Percentiles rank a stretch among this genome's conserved stretches.
Conservation (phyloP, 2,888 invertebrate genomes). For the Alloplasta piceator region DNA sequence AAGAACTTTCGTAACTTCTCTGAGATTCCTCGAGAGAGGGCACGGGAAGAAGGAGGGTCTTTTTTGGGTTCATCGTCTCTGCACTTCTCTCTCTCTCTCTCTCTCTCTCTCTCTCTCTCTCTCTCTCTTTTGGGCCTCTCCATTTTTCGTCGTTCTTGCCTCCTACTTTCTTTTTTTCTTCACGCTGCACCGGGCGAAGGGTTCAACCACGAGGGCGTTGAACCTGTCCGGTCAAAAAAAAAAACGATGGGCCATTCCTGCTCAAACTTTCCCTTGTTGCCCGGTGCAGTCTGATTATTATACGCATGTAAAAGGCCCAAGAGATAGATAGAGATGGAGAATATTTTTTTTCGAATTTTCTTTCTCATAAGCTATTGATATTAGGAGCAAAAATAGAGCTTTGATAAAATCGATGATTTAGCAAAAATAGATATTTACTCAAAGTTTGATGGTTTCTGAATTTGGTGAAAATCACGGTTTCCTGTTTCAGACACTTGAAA, state of each 20-base stretch:
- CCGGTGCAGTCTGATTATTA: constrained; percentile 1
- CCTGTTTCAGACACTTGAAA: too few relatives aligned
- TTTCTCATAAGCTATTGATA: neutral
- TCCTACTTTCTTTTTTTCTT: constrained; percentile 34
- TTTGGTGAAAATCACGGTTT: too few relatives aligned
- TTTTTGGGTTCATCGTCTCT: neutral
- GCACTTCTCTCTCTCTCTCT: constrained; percentile 10
- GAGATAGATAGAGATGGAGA: too few relatives aligned
- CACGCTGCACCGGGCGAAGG: constrained; percentile 46
- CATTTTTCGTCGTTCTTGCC: constrained; percentile 1
- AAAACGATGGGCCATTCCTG: constrained; percentile 62
- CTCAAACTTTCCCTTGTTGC: constrained; percentile 69
- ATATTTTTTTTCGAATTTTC: neutral
- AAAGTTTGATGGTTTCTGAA: too few relatives aligned
- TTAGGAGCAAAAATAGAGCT: too few relatives aligned
- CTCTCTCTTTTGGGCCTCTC: constrained; percentile 21
- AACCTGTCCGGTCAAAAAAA: constrained; percentile 60
- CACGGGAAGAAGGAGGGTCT: neutral
- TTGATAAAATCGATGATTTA: too few relatives aligned
- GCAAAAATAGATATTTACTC: too few relatives aligned
- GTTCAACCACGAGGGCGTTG: constrained; percentile 63
- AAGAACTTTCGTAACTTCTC: constrained; percentile 2
- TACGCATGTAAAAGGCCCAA: too few relatives aligned
- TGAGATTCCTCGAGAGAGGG: neutral
- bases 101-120: constrained; percentile 26